These are phyloP conservation scores for Elmis aenea DNA, from an alignment of 2,888 invertebrate genomes.

Conservation along the genomic window DNA sequence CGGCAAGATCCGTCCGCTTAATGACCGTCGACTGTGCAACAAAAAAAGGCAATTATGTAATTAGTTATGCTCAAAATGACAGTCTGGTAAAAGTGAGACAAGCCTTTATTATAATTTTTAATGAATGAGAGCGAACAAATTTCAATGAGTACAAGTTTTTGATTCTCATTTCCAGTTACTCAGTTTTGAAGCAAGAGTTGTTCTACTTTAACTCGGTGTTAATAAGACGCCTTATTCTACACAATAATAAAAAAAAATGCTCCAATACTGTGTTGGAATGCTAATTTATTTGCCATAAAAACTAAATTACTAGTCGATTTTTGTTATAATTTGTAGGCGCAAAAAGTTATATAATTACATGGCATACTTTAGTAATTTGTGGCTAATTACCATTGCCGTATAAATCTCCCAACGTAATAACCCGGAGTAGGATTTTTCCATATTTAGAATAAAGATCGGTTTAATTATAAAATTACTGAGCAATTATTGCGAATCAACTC, in stretches of 20 bases:
- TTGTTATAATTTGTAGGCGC: slow-evolving; percentile 13
- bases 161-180: too few species aligned
- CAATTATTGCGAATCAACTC: too few species aligned
- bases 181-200: too few species aligned
- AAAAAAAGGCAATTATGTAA: slow-evolving; percentile 46
- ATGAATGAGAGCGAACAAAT: too few species aligned
- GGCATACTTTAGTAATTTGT: slow-evolving; percentile 15
- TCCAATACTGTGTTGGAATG: slow-evolving; percentile 15
- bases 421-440: too few species aligned
- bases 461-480: too few species aligned
- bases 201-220: too few species aligned
- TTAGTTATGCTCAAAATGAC: slow-evolving; percentile 48
- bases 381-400: slow-evolving; percentile 13
- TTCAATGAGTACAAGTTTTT: too few species aligned
- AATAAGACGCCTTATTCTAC: too few species aligned
- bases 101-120: slow-evolving; percentile 25
- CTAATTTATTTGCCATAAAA: slow-evolving; percentile 17
- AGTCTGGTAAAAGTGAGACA: slow-evolving; percentile 41
- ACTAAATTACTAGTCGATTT: slow-evolving; percentile 17
- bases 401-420: too few species aligned
- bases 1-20: slow-evolving; percentile 32
- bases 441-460: too few species aligned
- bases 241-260: too few species aligned
- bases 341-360: slow-evolving; percentile 13
- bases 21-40: slow-evolving; percentile 36